A percentile compares a stretch with the other conserved stretches of the same genome.
Evolutionary conservation across 2,113 vertebrate species (phyloP).

Genomic region (Elgaria multicarinata): DNA sequence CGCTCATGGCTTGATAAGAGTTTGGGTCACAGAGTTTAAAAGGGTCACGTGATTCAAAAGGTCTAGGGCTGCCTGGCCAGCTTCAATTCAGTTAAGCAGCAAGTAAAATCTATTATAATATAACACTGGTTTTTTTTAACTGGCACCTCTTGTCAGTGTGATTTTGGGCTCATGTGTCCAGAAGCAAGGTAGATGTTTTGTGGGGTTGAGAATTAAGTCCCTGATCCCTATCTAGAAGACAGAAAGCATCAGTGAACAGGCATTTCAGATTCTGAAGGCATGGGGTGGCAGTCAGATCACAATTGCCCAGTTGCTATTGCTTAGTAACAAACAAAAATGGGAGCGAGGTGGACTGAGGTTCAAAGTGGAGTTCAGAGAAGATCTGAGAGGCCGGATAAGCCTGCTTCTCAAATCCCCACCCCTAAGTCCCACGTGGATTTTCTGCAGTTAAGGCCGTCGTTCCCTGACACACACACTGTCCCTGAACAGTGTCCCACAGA

Average conservation of each 20-base stretch:
- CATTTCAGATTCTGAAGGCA: too few relatives aligned
- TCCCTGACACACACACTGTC: too few relatives aligned
- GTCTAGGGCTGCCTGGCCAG: background rate
- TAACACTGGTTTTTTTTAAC: background rate
- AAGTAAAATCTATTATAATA: background rate
- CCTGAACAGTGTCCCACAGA: too few relatives aligned
- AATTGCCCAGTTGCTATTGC: background rate
- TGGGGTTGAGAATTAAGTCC: background rate
- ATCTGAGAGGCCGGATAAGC: too few relatives aligned
- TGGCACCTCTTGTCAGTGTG: background rate
- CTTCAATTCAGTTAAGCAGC: background rate
- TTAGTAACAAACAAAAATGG: background rate
- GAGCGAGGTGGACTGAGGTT: too few relatives aligned
- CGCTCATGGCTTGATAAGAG: background rate
- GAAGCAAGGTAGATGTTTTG: background rate
- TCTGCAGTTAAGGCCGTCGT: too few relatives aligned
- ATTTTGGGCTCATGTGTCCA: background rate
- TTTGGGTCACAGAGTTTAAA: too few relatives aligned
- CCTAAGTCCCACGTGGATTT: too few relatives aligned
- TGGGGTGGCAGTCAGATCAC: background rate
- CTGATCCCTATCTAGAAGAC: background rate
- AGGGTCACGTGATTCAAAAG: background rate
- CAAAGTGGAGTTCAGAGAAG: too few relatives aligned
- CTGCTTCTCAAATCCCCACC: too few relatives aligned
- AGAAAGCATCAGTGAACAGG: background rate